phyloP scores from a whole-genome alignment of 1,140 invertebrate species.

The Cydia pomonella region DNA sequence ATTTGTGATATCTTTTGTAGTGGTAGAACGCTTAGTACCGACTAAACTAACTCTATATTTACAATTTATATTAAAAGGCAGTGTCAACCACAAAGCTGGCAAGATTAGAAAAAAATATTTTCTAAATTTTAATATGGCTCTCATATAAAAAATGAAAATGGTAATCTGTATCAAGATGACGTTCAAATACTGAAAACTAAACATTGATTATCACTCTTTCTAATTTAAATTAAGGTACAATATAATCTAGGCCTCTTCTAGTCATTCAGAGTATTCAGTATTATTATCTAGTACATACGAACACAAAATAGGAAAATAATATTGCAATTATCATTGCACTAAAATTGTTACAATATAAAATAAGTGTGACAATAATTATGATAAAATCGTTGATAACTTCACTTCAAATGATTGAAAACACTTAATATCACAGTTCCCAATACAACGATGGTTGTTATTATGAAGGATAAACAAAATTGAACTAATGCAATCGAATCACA shows the following conservation, averaged over 20 bases:
- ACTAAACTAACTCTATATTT: conserved; percentile 60
- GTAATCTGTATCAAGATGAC: conserved; percentile 41
- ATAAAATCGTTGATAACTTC: conserved; percentile 46
- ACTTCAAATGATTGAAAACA: conserved; percentile 71
- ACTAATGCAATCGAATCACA: conserved; percentile 47
- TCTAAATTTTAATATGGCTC: conserved; percentile 78
- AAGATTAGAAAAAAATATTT: conserved; percentile 70
- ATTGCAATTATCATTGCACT: conserved; percentile 46
- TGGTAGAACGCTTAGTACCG: not conserved
- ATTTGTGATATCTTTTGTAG: not conserved
- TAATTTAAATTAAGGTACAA: conserved; percentile 31
- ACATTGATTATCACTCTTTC: conserved; percentile 38
- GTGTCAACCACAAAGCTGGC: conserved; percentile 77
- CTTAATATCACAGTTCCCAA: conserved; percentile 79
- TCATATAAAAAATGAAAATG: conserved; percentile 52
- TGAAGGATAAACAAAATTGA: conserved; percentile 36
- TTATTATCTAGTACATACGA: conserved; percentile 38
- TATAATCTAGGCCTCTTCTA: conserved; percentile 20
- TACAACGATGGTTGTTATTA: conserved; percentile 50
- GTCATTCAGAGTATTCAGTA: conserved; percentile 39
- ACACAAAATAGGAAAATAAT: conserved; percentile 51
- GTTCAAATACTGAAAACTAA: conserved; percentile 36
- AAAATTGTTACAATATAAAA: conserved; percentile 40
- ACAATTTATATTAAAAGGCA: conserved; percentile 70
- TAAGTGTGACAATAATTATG: conserved; percentile 42